Base-by-base conservation (phyloP, 2,888 invertebrate species). In the Poecilus cupreus region DNA sequence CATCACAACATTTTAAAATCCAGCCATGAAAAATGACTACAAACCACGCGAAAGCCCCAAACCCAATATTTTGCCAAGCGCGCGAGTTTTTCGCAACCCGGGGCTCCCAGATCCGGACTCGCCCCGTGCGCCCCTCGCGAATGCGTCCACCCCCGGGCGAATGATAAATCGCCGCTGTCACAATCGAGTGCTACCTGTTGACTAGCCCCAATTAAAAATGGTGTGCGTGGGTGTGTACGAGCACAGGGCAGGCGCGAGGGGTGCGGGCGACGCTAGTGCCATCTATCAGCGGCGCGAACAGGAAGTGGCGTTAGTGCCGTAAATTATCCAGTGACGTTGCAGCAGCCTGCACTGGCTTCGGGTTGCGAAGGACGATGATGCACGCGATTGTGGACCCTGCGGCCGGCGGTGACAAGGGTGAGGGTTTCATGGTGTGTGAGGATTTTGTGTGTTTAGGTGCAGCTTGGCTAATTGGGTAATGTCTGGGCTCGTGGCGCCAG, bases 251-350 rank as follows among this genome's bases (percentile, higher is more conserved):
- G 82, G 82, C 81, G 82, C 72, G 80, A 83, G 82, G 80, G 83
- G 82, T 83, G 84, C 46, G 80, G 57, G 22, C 13, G 18, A 32
- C 64, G 37, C 18, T 32, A 46, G 46, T 70, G 79, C 51, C 80
- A 80, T 80, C 80, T 72, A 80, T 80, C 80, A 80, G 72, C 72
- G 18, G 85, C 85, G 87, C 84, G 86, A 87, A 87, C 88, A 88
- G 88, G 88, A 88, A 88, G 87, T 87, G 85, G 85, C 87, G 86
- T 85, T 87, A 87, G 87, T 86, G 87, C 86, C 88, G 87, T 88
- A 88, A 88, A 88, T 88, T 88, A 88, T 11, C 26, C 26, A 43
- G 72, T 46, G 72, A 72, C 72, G 18, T 43, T 46, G 46, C 72
- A 37, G 20, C 37, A 68, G 68, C 39, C 39, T 68, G 68, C 68